Evolutionary conservation across 2,113 vertebrate genomes (phyloP), one percentile per base, ranked within the genome.

Genomic region (Nymphicus hollandicus): DNA sequence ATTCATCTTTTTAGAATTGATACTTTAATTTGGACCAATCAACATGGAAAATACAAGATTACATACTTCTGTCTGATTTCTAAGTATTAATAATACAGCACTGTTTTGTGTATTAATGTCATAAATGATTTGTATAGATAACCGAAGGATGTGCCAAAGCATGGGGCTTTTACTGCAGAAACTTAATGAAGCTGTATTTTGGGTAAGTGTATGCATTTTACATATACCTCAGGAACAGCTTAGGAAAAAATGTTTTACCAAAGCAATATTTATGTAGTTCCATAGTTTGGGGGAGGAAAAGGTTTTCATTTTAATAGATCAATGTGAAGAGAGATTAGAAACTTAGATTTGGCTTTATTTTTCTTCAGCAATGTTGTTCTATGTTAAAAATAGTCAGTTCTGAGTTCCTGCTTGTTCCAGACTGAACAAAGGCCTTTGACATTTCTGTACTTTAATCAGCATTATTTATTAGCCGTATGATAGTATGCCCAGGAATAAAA

Each of bases 121-220:
- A 88, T 70, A 93, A 72, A 44, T 93, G 22, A 17, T 95, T 82
- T 95, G 64, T 96, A 95, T 88, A 98, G 97, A 83, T 97, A 43
- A 95, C 94, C 86, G 68, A 93, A 95, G 94, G 97, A 81, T 77
- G 96, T 95, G 49, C 89, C 78, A 98, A 95, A 97, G 97, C 96
- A 24, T 97, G 96, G 33, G 66, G 70, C 43, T 97, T 98, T 92
- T 95, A 97, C 46, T 97, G 88, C 33, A 97, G 93, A 94, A 94
- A 68, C 65, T 86, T 98, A 89, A 55, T 97, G 78, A 98, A 97
- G 65, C 81, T 70, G 18, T 95, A 74, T 83, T 98, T 98, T 94
- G 46, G 73, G 96, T 98, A 95, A 96, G 97, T 96, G 74, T 68
- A 5, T 77, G 11, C 64, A 49, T 86, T 91, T 90, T 65, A 41